These are phyloP conservation scores for Buathra laborator DNA, from an alignment of 2,888 invertebrate species.

Conservation along the genomic window DNA sequence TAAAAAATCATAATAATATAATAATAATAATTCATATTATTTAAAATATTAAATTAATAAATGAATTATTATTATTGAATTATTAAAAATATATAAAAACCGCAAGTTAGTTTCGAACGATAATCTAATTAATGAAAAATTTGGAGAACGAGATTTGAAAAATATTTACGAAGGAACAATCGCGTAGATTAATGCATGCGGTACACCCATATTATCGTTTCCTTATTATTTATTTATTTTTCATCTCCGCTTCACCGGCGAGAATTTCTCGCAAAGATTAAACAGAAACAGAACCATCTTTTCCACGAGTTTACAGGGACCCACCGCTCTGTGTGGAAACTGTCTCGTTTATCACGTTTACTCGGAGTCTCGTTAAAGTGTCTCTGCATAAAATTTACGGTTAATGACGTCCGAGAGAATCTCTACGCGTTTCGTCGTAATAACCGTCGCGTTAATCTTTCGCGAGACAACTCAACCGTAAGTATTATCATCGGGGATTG, in stretches of 20 bases:
- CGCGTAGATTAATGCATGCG: not conserved
- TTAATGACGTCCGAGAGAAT: slow-evolving; percentile 32
- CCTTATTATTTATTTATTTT: not conserved
- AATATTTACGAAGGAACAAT: not conserved
- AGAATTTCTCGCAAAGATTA: not conserved
- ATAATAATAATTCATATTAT: too few species aligned
- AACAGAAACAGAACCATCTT: not conserved
- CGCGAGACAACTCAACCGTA: not conserved
- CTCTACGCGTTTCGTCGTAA: not conserved
- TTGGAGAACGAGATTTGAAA: not conserved
- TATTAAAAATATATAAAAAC: too few species aligned
- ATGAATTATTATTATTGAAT: too few species aligned
- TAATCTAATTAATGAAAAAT: not conserved
- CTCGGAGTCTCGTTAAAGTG: slow-evolving; percentile 42
- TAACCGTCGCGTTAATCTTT: not conserved
- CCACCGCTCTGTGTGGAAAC: not conserved
- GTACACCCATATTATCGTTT: not conserved
- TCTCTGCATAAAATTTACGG: slow-evolving; percentile 41
- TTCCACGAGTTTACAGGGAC: not conserved
- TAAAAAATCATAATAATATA: too few species aligned
- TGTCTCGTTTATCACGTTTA: slow-evolving; percentile 34
- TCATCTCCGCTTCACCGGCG: not conserved
- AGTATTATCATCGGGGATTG: not conserved
- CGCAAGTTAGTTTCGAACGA: not conserved
- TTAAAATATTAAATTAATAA: too few species aligned